Evolutionary conservation across 2,888 invertebrate species (phyloP).

Genomic region (Scaptomyza caliginosa): DNA sequence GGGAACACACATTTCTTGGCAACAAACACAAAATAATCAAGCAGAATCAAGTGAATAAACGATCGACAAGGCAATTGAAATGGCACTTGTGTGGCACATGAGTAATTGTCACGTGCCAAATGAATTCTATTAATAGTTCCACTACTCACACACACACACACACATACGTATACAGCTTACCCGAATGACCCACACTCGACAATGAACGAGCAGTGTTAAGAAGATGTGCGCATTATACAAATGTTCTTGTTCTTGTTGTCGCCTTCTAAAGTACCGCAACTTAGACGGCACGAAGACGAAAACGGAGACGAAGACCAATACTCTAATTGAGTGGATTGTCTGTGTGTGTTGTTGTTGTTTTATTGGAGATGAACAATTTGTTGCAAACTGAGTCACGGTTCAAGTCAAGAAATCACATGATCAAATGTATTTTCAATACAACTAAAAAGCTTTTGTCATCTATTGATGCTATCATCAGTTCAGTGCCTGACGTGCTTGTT

Average conservation of each 20-base stretch:
- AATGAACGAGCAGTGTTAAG: slow-evolving; percentile 13
- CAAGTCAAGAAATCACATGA: slow-evolving; percentile 28
- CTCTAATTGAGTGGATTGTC: slow-evolving; percentile 37
- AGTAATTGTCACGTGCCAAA: slow-evolving; percentile 81
- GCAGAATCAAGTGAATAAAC: slow-evolving; percentile 1
- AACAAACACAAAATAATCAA: slow-evolving; percentile 1
- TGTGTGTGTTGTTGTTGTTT: background rate
- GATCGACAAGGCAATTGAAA: slow-evolving; percentile 11
- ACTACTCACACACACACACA: background rate
- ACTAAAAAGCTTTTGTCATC: too few relatives aligned
- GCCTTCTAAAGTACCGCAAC: background rate
- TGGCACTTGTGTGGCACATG: slow-evolving; percentile 39
- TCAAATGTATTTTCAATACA: too few relatives aligned
- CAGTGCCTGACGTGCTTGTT: background rate
- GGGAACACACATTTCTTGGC: slow-evolving; percentile 20
- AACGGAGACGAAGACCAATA: background rate
- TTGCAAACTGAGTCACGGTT: slow-evolving; percentile 18
- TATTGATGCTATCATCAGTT: slow-evolving; percentile 1
- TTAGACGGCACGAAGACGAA: background rate
- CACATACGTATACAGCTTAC: slow-evolving; percentile 8
- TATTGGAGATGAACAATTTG: slow-evolving; percentile 33
- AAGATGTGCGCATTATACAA: slow-evolving; percentile 35
- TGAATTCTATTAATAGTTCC: slow-evolving; percentile 73
- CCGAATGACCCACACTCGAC: slow-evolving; percentile 41
- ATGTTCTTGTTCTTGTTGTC: background rate